Percentiles rank a stretch among this genome's conserved stretches.
These are phyloP conservation scores for Liopterus haemorrhoidalis DNA, from an alignment of 2,888 invertebrate species.

Conservation along the genomic window DNA sequence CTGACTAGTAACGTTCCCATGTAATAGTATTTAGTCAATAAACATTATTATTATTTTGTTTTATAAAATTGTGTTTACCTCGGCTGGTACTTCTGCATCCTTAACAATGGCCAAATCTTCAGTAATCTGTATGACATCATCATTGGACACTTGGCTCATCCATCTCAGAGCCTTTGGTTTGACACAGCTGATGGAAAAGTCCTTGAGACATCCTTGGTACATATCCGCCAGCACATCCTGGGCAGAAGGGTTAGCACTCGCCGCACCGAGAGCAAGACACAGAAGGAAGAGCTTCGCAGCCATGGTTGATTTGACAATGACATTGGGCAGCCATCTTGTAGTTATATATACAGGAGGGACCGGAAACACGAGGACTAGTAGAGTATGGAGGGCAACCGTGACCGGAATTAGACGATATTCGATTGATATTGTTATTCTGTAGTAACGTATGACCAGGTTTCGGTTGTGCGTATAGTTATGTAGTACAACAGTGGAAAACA, in stretches of 20 bases:
- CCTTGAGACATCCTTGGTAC: constrained; percentile 62
- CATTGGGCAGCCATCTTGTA: no score
- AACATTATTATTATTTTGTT: no score
- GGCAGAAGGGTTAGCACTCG: constrained; percentile 47
- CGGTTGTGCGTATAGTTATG: no score
- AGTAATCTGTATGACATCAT: constrained; percentile 67
- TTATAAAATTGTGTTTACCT: constrained; percentile 27
- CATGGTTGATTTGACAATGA: constrained; percentile 18
- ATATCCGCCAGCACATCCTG: constrained; percentile 59
- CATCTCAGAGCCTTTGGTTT: constrained; percentile 73
- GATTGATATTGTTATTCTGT: background rate
- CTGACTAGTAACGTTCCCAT: no score
- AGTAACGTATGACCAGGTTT: no score
- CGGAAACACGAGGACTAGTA: constrained; percentile 18
- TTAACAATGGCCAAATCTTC: constrained; percentile 69
- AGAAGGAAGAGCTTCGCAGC: constrained; percentile 16
- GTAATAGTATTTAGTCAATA: no score
- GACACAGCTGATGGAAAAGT: constrained; percentile 66
- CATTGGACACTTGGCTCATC: constrained; percentile 60
- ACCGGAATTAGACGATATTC: constrained; percentile 18
- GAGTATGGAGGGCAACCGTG: constrained; percentile 19
- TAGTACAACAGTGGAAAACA: no score
- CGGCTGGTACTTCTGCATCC: constrained; percentile 41
- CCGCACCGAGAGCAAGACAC: constrained; percentile 12
- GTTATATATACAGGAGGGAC: constrained; percentile 13